Base-by-base conservation (phyloP, 2,797 vertebrate species). In the Girardinus metallicus region DNA sequence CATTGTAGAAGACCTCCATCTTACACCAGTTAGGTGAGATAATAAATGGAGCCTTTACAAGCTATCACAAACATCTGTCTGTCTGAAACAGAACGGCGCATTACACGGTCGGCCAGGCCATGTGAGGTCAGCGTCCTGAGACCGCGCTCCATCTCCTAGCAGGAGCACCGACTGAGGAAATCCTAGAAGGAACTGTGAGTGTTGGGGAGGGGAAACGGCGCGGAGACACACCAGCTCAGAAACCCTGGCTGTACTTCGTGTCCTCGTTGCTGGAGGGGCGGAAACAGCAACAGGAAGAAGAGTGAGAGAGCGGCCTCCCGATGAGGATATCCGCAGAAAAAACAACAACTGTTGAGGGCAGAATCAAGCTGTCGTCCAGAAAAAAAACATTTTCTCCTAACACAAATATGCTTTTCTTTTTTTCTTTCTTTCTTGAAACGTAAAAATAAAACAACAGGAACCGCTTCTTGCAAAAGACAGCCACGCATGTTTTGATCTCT, bases 211-310 rank as follows among this genome's bases (percentile, higher is more conserved):
- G 39, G 26, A 68, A 82, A 34, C 18, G 49, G 46, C 10, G 4
- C 23, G 31, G 62, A 29, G 12, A 0, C 15, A 0, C 15, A 6
- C 15, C 53, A 31, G 34, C 15, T 49, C 73, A 68, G 72, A 75
- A 91, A 83, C 23, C 51, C 6, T 70, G 64, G 43, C 75, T 53
- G 66, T 39, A 74, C 6, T 21, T 44, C 10, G 51, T 34, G 13
- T 55, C 44, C 16, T 57, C 18, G 13, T 36, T 71, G 66, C 51
- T 18, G 16, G 21, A 23, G 31, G 21, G 36, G n/a, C n/a, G 18
- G 46, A 70, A 11, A 47, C 46, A 47, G 34, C 76, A 78, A 81
- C 64, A 78, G 78, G 57, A 83, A 73, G 34, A 77, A 70, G 34
- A 75, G 16, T 51, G 49, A 57, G 29, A 74, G 34, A 12, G 36